A percentile compares a stretch with the other conserved stretches of the same genome.
phyloP scores from a whole-genome alignment of 2,113 vertebrate species.

The Stegostoma tigrinum region DNA sequence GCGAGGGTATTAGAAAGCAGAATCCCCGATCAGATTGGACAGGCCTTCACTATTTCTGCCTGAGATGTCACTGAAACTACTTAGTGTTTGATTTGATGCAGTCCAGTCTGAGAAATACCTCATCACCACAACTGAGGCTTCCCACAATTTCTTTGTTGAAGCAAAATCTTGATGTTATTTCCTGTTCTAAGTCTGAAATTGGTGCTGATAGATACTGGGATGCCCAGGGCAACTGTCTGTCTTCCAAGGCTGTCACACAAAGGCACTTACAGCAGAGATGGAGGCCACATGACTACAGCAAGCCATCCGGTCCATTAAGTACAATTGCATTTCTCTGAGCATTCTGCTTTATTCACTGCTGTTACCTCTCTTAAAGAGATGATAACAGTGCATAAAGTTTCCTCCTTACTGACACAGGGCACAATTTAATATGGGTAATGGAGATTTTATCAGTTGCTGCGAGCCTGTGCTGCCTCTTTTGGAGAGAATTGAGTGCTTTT shows the following conservation, averaged over 20 bases:
- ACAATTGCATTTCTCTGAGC: too few relatives aligned
- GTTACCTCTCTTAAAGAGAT: conserved; percentile 86
- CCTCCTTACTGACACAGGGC: conserved; percentile 75
- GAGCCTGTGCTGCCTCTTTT: background rate
- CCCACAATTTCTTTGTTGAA: background rate
- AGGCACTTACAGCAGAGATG: too few relatives aligned
- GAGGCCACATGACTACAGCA: too few relatives aligned
- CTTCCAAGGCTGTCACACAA: too few relatives aligned
- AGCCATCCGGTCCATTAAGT: too few relatives aligned
- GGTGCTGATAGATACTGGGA: conserved; percentile 17
- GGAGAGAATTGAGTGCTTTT: background rate
- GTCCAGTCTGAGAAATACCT: conserved; percentile 77
- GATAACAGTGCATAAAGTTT: conserved; percentile 87
- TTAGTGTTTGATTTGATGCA: conserved; percentile 76
- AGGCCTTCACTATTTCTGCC: conserved; percentile 72
- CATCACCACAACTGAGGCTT: background rate
- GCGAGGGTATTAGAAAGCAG: background rate
- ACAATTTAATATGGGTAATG: background rate
- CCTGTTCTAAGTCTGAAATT: background rate
- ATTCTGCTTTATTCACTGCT: background rate
- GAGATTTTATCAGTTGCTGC: background rate
- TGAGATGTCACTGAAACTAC: conserved; percentile 58
- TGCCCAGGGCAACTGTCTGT: background rate
- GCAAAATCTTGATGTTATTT: background rate
- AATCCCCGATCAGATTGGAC: conserved; percentile 80